Base-by-base conservation (phyloP, 2,888 invertebrate species). In the Sussaba pulchella region DNA sequence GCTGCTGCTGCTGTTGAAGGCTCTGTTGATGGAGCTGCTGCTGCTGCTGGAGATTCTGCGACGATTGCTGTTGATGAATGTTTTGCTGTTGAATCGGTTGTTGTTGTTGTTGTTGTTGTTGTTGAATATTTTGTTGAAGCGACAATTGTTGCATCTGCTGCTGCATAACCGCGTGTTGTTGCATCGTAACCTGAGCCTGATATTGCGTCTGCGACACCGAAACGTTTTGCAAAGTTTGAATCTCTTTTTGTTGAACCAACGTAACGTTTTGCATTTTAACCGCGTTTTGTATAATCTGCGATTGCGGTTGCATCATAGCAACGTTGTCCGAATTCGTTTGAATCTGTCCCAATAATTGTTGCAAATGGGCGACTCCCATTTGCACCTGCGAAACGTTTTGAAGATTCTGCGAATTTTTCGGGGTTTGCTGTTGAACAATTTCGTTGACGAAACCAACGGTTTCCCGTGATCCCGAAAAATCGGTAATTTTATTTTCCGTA, bases 281-380 rank as follows among this genome's bases (percentile, higher is more conserved):
- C 0, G 70, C 26, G 26, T 69, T 75, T 43, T 82, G 78, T n/a
- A n/a, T n/a, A n/a, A n/a, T n/a, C n/a, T 63, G 45, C 67, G 78
- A 82, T 26, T 87, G 86, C n/a, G 83, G n/a, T 47, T 61, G 72
- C 45, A 83, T 85, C 12, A 84, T 63, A 0, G 85, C 78, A 19
- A 85, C 70, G n/a, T 71, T 85, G 12, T 86, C 87, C 39, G 86
- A 85, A n/a, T 84, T 85, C 19, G 85, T 80, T 31, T 86, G 87
- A 5, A 78, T 66, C 43, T 82, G 83, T 19, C 64, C 74, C 17
- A 76, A 19, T 12, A 72, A 19, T 31, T 82, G 77, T 59, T 81
- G 79, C 9, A 64, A 24, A 31, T 83, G 81, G 12, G 57, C 26
- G 1, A 67, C 50, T 2, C 72, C 50, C 8, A 76, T 76, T 17